Base-by-base conservation (phyloP, 2,113 vertebrate genomes). In the Albula glossodonta region DNA sequence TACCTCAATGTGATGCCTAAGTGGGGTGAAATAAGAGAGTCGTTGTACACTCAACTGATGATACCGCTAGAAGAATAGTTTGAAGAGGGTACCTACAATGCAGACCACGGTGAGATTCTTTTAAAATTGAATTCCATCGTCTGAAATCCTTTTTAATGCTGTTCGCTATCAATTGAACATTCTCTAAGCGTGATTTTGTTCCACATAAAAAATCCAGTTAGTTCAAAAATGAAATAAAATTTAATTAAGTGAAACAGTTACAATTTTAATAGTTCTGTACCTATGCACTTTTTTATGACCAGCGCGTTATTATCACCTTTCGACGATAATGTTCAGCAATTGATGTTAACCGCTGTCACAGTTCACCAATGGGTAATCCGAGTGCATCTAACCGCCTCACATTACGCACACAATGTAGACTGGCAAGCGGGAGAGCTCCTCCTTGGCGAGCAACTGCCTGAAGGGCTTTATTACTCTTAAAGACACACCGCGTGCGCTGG, bases 321-420 rank as follows among this genome's bases (percentile, higher is more conserved):
- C 84, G 87, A 85, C 85, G n/a, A 84, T 66, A 80, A 86, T 82
- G 89, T 88, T 88, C 85, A 31, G 78, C 86, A 22, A 84, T 89
- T 12, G 84, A 90, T 90, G 70, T 90, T 51, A 88, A 77, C 88
- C 84, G 90, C 86, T 80, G 87, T 91, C 91, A 90, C 91, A 92
- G 86, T 82, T 91, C 87, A 91, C 92, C 90, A 90, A 57, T 89
- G 91, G 90, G 88, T 94, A 92, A 93, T 94, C 94, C 93, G 91
- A 92, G 92, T 82, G 93, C 88, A 87, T 93, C 88, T 90, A 87
- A 89, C 92, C 87, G 90, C 87, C 90, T 89, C 90, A 89, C 51
- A 89, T 84, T 90, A 83, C 86, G 81, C 87, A 87, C 85, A 88
- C 22, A 81, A 15, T 31, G 81, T 66, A 60, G 70, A 52, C 51